These are phyloP conservation scores for Drosophila hamatofila DNA, from an alignment of 2,888 invertebrate genomes.

Conservation along the genomic window DNA sequence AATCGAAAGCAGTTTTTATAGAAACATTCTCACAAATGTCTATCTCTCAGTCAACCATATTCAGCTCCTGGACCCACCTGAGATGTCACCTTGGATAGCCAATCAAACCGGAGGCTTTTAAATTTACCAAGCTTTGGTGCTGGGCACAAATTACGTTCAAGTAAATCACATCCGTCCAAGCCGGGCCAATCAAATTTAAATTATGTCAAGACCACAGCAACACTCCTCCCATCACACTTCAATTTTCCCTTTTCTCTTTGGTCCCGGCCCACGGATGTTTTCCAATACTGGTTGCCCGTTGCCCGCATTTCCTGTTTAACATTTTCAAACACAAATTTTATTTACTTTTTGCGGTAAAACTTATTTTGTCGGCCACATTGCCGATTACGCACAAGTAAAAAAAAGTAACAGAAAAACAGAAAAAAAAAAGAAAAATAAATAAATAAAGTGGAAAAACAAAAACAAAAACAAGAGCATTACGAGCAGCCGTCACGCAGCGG, in stretches of 20 bases:
- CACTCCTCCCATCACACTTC: not conserved
- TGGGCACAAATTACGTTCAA: conserved; percentile 4
- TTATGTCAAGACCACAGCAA: conserved; percentile 32
- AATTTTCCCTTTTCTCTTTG: not conserved
- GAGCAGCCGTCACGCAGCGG: conserved; percentile 54
- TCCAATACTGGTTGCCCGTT: conserved; percentile 8
- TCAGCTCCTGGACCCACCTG: not conserved
- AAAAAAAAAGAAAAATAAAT: conserved; percentile 4
- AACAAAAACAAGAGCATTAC: conserved; percentile 68
- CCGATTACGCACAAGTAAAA: conserved; percentile 49
- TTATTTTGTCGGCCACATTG: conserved; percentile 48
- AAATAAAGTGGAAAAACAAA: conserved; percentile 33
- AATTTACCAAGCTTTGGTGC: not conserved
- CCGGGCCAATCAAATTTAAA: conserved; percentile 55
- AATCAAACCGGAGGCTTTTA: not conserved
- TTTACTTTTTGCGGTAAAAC: conserved; percentile 69
- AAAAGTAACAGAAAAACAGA: not conserved
- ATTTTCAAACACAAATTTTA: conserved; percentile 59
- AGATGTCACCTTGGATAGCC: not conserved
- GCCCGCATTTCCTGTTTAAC: conserved; percentile 61
- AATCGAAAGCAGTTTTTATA: not conserved
- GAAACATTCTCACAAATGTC: too few species aligned
- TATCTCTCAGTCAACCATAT: too few species aligned
- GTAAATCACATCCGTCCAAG: conserved; percentile 39
- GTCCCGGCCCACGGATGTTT: not conserved